Percentiles rank a stretch among this genome's conserved stretches.
Evolutionary conservation across 1,140 invertebrate species (phyloP).

Genomic region (Dendroctonus valens): DNA sequence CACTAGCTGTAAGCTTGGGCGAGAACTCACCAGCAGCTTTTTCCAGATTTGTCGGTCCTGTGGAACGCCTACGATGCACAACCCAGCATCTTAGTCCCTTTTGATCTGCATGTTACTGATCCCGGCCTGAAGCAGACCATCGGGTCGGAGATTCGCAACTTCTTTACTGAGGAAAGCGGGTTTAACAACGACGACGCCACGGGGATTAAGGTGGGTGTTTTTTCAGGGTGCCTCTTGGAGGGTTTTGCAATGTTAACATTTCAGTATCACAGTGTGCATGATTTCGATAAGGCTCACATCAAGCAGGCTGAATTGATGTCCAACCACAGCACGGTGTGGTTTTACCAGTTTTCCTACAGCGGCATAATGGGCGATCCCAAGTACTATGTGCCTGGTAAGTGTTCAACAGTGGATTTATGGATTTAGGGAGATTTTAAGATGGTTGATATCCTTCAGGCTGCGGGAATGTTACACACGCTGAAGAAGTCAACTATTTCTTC

Average conservation of each 20-base stretch:
- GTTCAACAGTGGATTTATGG: not conserved
- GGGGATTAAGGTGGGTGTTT: slow-evolving; percentile 19
- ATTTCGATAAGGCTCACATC: slow-evolving; percentile 24
- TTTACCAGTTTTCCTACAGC: slow-evolving; percentile 25
- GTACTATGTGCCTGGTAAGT: not conserved
- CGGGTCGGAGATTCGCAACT: slow-evolving; percentile 12
- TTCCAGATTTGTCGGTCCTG: slow-evolving; percentile 13
- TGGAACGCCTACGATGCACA: slow-evolving; percentile 22
- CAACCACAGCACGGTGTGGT: slow-evolving; percentile 13
- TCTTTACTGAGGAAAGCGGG: slow-evolving; percentile 8
- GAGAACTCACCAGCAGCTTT: too few relatives aligned
- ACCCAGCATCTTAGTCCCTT: slow-evolving; percentile 22
- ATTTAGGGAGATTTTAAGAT: not conserved
- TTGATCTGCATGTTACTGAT: slow-evolving; percentile 24
- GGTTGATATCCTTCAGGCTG: slow-evolving; percentile 2
- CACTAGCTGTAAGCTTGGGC: too few relatives aligned
- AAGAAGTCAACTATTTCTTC: slow-evolving; percentile 29
- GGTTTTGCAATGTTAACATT: not conserved
- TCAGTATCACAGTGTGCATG: slow-evolving; percentile 23
- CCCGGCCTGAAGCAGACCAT: not conserved
- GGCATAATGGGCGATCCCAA: slow-evolving; percentile 22
- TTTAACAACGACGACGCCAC: slow-evolving; percentile 10
- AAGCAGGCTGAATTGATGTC: slow-evolving; percentile 27
- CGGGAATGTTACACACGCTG: slow-evolving; percentile 20
- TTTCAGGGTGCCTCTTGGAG: not conserved